Evolutionary conservation across 2,797 vertebrate species (phyloP).

Genomic region (Amblyraja radiata): DNA sequence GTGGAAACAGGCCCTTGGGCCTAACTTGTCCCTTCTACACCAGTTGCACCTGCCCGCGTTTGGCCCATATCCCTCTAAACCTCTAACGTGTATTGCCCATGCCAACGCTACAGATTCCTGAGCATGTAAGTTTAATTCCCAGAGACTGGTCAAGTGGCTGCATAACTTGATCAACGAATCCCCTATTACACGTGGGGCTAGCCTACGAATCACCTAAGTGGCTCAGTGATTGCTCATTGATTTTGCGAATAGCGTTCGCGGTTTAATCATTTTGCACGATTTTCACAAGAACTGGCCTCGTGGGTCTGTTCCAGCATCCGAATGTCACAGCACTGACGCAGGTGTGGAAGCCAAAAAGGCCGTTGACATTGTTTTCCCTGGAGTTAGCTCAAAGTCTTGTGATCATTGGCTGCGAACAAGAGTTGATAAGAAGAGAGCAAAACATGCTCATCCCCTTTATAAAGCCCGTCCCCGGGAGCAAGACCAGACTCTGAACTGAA

Average conservation of each 20-base stretch:
- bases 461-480: background rate
- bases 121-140: background rate
- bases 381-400: background rate
- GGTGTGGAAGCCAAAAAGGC: constrained; percentile 23
- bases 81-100: too few relatives aligned
- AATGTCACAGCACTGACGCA: background rate
- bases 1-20: too few relatives aligned
- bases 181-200: background rate
- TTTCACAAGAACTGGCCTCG: constrained; percentile 6
- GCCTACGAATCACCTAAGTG: background rate
- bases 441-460: background rate
- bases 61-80: too few relatives aligned
- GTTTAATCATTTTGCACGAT: background rate
- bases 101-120: background rate
- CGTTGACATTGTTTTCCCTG: constrained; percentile 14
- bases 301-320: background rate
- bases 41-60: too few relatives aligned
- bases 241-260: background rate
- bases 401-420: background rate
- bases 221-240: background rate
- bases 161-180: background rate
- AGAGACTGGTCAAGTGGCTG: background rate
- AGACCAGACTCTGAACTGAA: background rate
- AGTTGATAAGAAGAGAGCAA: background rate
- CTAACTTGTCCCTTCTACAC: too few relatives aligned